Evolutionary conservation across 1,140 invertebrate genomes (phyloP).

Genomic region (Drosophila sturtevanti): DNA sequence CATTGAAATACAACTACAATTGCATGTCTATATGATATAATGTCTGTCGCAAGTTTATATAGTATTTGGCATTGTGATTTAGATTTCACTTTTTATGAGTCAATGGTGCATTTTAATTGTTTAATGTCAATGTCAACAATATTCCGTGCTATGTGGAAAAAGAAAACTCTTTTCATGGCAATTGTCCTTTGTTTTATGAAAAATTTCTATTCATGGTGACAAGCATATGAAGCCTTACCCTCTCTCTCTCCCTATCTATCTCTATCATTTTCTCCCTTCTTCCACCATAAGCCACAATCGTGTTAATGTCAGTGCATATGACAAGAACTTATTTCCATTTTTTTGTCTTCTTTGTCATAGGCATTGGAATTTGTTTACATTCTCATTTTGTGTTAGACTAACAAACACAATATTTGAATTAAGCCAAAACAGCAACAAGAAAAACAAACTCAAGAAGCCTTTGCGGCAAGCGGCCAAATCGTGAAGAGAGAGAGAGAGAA

Average conservation of each 20-base stretch:
- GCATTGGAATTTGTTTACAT: conserved; percentile 67
- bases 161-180: neutral
- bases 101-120: neutral
- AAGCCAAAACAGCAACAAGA: conserved; percentile 19
- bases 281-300: neutral
- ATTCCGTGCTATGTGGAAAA: neutral
- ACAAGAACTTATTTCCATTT: neutral
- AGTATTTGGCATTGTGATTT: neutral
- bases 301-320: conserved; percentile 1
- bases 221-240: no score
- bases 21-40: no score
- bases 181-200: neutral
- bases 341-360: neutral
- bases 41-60: no score
- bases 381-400: conserved; percentile 45
- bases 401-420: conserved; percentile 16
- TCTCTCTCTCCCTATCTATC: no score
- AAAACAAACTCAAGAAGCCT: conserved; percentile 35
- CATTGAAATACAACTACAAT: no score
- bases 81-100: neutral
- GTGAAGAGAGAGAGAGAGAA: conserved; percentile 27
- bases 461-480: conserved; percentile 6
- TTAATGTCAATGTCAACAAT: conserved; percentile 18
- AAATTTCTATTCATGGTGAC: neutral
- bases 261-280: no score